These are phyloP conservation scores for Carettochelys insculpta DNA, from an alignment of 2,113 vertebrate genomes.

Conservation along the genomic window DNA sequence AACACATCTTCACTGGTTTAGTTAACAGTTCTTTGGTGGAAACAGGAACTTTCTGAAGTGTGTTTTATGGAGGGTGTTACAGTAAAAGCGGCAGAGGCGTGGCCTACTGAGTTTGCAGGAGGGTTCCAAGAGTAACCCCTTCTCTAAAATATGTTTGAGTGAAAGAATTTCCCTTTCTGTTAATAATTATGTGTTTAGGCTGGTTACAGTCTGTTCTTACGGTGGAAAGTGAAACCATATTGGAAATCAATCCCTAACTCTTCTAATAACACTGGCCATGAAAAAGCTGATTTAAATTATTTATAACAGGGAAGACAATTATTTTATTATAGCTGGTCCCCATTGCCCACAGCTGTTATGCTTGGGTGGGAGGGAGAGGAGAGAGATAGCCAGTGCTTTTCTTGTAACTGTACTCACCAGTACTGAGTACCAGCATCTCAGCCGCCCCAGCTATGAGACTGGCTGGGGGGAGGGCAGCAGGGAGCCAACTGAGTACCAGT, in stretches of 20 bases:
- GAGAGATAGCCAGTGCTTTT: too few relatives aligned
- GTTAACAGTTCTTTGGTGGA: too few relatives aligned
- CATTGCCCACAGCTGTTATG: background rate
- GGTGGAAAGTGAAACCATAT: background rate
- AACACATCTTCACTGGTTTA: too few relatives aligned
- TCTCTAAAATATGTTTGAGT: background rate
- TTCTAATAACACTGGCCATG: background rate
- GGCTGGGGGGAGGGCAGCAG: too few relatives aligned
- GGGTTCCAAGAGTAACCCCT: background rate
- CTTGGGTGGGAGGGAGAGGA: background rate
- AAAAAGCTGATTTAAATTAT: background rate
- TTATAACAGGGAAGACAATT: background rate
- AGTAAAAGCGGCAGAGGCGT: too few relatives aligned
- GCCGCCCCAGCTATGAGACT: too few relatives aligned
- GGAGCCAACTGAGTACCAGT: too few relatives aligned
- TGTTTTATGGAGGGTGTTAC: too few relatives aligned
- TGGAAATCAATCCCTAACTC: background rate
- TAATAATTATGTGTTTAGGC: background rate
- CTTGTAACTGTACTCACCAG: too few relatives aligned
- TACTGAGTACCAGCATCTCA: too few relatives aligned
- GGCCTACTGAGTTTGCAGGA: background rate
- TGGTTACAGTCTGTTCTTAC: background rate
- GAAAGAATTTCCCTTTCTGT: background rate
- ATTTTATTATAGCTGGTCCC: background rate
- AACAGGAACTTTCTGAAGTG: too few relatives aligned